Base-by-base conservation (phyloP, 2,888 invertebrate genomes). In the Spisula solida region DNA sequence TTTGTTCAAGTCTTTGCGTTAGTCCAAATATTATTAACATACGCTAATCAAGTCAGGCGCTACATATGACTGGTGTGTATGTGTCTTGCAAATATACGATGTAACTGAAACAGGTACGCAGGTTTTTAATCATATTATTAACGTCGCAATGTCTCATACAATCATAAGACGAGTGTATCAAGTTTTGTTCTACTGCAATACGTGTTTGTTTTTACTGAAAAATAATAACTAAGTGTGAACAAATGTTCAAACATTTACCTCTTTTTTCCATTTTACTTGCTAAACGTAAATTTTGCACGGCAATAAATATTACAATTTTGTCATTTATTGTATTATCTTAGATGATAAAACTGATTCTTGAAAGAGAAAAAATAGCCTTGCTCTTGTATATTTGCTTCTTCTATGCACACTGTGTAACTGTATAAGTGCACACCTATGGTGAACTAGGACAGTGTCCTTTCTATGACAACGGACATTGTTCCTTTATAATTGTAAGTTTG, bases 221-320 rank as follows among this genome's bases (percentile, higher is more conserved):
- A 75, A 31, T 31, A 31, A 75, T 34, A 25, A 31, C 31, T 75
- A 31, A 75, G 34, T 34, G 75, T 31, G 75, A 34, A 75, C 34
- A 31, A 75, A 29, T 75, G 75, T 31, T 75, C 29, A 31, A 18
- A 75, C 34, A 34, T 75, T 75, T 75, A 75, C 75, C 75, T 75
- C 75, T 75, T 75, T 75, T 70, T 34, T 75, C 75, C 75, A 75
- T 75, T 75, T 75, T 75, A 75, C 75, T 75, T 6, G 75, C 75
- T 75, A 75, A 75, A 34, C 75, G 75, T 75, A 75, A 75, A 75
- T 31, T 75, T 60, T 75, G 75, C 75, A 75, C 75, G 75, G 75
- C 75, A 75, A 75, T 75, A 75, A 66, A 75, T 75, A 75, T 75
- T 75, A 75, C 75, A 75, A 75, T 75, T 75, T 75, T 75, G 34